These are phyloP conservation scores for Hoplias malabaricus DNA, from an alignment of 2,113 vertebrate genomes.

Conservation along the genomic window DNA sequence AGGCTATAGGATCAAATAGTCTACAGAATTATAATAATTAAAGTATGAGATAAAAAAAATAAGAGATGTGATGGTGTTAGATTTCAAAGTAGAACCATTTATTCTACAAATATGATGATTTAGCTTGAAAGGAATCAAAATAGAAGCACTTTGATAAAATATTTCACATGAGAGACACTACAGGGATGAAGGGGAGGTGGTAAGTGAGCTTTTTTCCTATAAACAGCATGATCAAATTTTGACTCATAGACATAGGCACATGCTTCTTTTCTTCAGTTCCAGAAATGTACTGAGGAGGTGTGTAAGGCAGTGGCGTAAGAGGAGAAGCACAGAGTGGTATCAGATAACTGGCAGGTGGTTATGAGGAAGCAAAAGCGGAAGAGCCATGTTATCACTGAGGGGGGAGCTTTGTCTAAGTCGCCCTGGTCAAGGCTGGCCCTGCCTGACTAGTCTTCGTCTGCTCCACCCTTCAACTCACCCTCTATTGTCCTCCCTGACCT, in stretches of 20 bases:
- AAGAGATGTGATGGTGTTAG: background rate
- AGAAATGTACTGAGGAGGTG: background rate
- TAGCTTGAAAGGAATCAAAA: too few species aligned
- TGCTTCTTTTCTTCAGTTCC: too few species aligned
- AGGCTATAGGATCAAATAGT: background rate
- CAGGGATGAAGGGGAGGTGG: too few species aligned
- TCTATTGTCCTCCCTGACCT: conserved; percentile 57
- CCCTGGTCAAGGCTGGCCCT: conserved; percentile 6
- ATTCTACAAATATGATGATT: too few species aligned
- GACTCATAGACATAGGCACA: too few species aligned
- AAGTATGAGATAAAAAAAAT: too few species aligned
- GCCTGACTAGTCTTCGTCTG: background rate
- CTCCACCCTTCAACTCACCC: conserved; percentile 31
- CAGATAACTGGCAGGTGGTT: conserved; percentile 27
- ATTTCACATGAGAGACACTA: too few species aligned
- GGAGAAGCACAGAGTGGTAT: background rate
- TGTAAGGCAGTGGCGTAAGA: background rate
- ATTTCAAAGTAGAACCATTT: too few species aligned
- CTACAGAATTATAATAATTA: background rate
- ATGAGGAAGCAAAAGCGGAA: conserved; percentile 40
- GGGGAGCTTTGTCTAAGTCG: conserved; percentile 15
- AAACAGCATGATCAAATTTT: too few species aligned
- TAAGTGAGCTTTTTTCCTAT: too few species aligned
- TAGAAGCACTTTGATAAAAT: too few species aligned
- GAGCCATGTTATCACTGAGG: background rate